A percentile compares a stretch with the other conserved stretches of the same genome.
Conservation (phyloP, 1,140 invertebrate species). For the Whitmania pigra region DNA sequence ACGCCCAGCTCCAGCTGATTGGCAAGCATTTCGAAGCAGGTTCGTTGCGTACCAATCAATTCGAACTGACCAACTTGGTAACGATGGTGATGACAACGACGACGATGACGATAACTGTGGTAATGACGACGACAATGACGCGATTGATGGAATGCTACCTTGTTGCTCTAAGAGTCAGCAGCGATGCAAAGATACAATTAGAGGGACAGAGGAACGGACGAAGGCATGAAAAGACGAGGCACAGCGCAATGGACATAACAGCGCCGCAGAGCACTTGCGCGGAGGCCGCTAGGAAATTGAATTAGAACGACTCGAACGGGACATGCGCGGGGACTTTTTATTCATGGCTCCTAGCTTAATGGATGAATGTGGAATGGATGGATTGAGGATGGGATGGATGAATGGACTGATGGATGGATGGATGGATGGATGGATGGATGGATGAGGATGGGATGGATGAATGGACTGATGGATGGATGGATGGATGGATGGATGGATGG, state of each 20-base stretch:
- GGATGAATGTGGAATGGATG: neutral
- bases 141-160: neutral
- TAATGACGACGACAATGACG: neutral
- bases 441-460: neutral
- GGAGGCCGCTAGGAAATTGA: slow-evolving; percentile 4
- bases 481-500: neutral
- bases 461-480: neutral
- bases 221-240: too few species aligned
- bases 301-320: neutral
- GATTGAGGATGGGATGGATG: neutral
- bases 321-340: neutral
- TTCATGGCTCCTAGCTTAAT: neutral
- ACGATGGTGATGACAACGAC: neutral
- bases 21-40: slow-evolving; percentile 20
- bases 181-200: neutral
- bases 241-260: neutral
- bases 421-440: slow-evolving; percentile 3
- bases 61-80: too few species aligned
- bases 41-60: neutral
- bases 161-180: neutral
- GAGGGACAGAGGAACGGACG: neutral
- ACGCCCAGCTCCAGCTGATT: slow-evolving; percentile 18
- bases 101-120: neutral
- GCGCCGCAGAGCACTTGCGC: neutral
- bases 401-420: neutral